A percentile compares a stretch with the other conserved stretches of the same genome.
phyloP scores from a whole-genome alignment of 2,113 vertebrate species.

The Donacobius atricapilla region DNA sequence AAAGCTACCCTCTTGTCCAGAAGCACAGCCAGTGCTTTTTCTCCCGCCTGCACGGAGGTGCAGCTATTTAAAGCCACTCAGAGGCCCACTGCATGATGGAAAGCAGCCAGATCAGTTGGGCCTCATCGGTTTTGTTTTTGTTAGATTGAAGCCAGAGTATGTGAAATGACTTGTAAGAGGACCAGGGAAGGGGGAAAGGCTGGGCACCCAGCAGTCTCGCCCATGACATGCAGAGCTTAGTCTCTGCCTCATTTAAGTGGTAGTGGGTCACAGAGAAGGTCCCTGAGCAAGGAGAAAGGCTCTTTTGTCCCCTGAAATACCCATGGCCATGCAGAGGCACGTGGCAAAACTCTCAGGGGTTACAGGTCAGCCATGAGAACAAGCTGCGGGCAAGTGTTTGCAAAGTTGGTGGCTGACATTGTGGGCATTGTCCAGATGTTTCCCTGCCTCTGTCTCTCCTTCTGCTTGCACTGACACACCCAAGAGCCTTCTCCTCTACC shows the following conservation, averaged over 20 bases:
- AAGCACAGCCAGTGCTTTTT: background rate
- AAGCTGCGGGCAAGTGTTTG: background rate
- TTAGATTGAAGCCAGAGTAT: slow-evolving; percentile 51
- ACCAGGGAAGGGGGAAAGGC: slow-evolving; percentile 2
- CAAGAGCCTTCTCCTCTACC: background rate
- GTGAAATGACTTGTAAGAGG: slow-evolving; percentile 16
- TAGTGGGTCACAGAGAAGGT: background rate
- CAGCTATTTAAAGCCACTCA: slow-evolving; percentile 51
- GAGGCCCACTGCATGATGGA: slow-evolving; percentile 44
- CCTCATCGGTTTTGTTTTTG: slow-evolving; percentile 10
- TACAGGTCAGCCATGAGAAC: background rate
- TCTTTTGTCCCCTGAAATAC: background rate
- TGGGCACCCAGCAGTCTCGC: background rate
- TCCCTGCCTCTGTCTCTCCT: background rate
- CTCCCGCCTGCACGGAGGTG: background rate
- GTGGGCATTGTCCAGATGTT: background rate
- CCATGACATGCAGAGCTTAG: background rate
- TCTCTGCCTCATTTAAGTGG: background rate
- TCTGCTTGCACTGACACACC: background rate
- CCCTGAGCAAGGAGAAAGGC: background rate
- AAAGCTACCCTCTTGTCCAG: background rate
- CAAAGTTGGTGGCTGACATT: background rate
- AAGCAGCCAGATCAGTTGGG: slow-evolving; percentile 54
- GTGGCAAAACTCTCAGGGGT: background rate
- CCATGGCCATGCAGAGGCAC: rapidly evolving